A percentile compares a stretch with the other conserved stretches of the same genome.
Conservation (phyloP, 2,888 invertebrate genomes). For the Acanthoscelides obtectus region DNA sequence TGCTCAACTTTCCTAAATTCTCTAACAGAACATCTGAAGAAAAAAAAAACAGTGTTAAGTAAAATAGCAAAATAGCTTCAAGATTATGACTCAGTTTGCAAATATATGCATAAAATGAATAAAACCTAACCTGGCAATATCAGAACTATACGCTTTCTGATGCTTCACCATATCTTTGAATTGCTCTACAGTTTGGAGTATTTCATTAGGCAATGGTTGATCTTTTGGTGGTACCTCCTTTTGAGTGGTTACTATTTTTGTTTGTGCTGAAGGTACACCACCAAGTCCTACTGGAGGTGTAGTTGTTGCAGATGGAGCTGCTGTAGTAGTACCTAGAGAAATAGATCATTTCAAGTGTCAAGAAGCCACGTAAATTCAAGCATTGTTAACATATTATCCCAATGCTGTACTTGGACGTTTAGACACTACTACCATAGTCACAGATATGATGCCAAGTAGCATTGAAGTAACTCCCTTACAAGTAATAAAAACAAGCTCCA, state of each 20-base stretch:
- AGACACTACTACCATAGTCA: too few species aligned
- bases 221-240: conserved; percentile 57
- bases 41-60: too few species aligned
- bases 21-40: conserved; percentile 58
- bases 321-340: not conserved
- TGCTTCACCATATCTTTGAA: conserved; percentile 83
- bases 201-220: conserved; percentile 68
- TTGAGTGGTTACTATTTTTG: conserved; percentile 41
- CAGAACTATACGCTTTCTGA: conserved; percentile 62
- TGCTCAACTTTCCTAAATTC: conserved; percentile 60
- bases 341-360: not conserved
- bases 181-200: conserved; percentile 69
- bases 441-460: too few species aligned
- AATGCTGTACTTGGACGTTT: too few species aligned
- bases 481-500: too few species aligned
- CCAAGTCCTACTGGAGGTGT: conserved; percentile 57
- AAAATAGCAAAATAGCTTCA: too few species aligned
- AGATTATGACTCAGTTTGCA: too few species aligned
- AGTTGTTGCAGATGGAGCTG: not conserved
- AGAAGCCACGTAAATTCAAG: not conserved
- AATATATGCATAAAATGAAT: too few species aligned
- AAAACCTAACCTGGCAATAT: conserved; percentile 31
- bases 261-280: conserved; percentile 61
- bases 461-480: too few species aligned
- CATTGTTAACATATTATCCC: not conserved